Evolutionary conservation across 2,888 invertebrate species (phyloP), one percentile per base, ranked within the genome.

Genomic region (Cheilosia pagana): DNA sequence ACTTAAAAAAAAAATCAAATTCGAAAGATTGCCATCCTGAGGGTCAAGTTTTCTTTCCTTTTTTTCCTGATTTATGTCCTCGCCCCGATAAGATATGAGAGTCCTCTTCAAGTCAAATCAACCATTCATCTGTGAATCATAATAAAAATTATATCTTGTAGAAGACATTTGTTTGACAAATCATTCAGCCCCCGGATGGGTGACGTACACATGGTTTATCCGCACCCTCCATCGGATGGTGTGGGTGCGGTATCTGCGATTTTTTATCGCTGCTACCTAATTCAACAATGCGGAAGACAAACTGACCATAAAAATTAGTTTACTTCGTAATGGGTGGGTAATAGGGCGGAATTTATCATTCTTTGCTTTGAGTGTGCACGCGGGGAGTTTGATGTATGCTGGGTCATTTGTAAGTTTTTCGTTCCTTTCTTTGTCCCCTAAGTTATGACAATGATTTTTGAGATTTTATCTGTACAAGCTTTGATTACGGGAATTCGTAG

Each of bases 291-390:
- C 65, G 53, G 48, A 76, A 55, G 89, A 87, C 88, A 88, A 89
- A 88, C 89, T 89, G 89, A 89, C 89, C 90, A 88, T 88, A 88
- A 88, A 89, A 89, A 90, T 90, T 90, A 89, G 90, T 89, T 89
- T 88, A 88, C 87, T 87, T 88, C 72, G 77, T 87, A 87, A 87
- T 87, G 85, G 81, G 81, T 67, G 81, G 81, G 85, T 85, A 85
- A 85, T 86, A 83, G 83, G 77, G 76, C 74, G 83, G 83, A 87
- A 87, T 86, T 86, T 87, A 74, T 81, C 86, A 71, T 83, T 83
- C 78, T 70, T 72, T 63, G 41, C 35, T 65, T 68, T 75, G 81
- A 86, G 77, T 28, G 28, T 28, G 78, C 63, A 60, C 65, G 53
- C 31, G 39, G 48, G 16, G 43, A 50, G 67, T 75, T 43, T 82